Evolutionary conservation across 1,140 invertebrate species (phyloP).

Genomic region (Ceratoteleas bidentatus): DNA sequence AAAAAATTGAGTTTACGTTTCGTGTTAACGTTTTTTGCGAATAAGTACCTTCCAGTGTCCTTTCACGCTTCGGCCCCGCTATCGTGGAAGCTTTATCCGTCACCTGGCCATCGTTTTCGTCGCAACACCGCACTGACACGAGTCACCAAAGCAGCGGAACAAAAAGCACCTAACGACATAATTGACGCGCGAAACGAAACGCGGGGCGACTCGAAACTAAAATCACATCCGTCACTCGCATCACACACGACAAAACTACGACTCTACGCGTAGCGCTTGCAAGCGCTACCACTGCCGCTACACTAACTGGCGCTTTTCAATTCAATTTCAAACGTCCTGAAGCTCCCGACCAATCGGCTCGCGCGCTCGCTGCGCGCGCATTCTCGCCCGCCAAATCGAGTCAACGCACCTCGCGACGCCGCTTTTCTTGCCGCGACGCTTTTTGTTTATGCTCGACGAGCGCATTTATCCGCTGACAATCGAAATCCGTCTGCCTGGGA

Average conservation of each 20-base stretch:
- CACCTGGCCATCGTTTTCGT: slow-evolving; percentile 41
- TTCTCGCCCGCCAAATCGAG: slow-evolving; percentile 14
- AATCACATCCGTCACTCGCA: slow-evolving; percentile 49
- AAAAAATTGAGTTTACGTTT: too few species aligned
- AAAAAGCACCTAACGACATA: slow-evolving; percentile 26
- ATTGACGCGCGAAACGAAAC: not conserved
- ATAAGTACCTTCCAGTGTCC: slow-evolving; percentile 47
- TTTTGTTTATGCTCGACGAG: too few species aligned
- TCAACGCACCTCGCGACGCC: too few species aligned
- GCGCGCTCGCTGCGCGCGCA: slow-evolving; percentile 29
- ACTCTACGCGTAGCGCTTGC: slow-evolving; percentile 47
- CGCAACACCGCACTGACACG: slow-evolving; percentile 11
- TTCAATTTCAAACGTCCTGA: slow-evolving; percentile 55
- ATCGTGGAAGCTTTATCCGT: slow-evolving; percentile 49
- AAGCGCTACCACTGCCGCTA: slow-evolving; percentile 57
- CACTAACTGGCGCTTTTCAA: slow-evolving; percentile 61
- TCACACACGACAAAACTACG: slow-evolving; percentile 53
- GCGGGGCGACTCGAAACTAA: slow-evolving; percentile 12
- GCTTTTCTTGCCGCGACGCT: too few species aligned
- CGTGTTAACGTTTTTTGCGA: too few species aligned
- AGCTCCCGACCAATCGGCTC: slow-evolving; percentile 36
- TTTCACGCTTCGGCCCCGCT: slow-evolving; percentile 33
- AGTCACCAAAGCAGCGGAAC: slow-evolving; percentile 8
- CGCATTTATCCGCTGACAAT: too few species aligned
- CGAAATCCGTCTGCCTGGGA: too few species aligned